Conservation (phyloP, 2,113 vertebrate genomes). For the Rhea pennata region DNA sequence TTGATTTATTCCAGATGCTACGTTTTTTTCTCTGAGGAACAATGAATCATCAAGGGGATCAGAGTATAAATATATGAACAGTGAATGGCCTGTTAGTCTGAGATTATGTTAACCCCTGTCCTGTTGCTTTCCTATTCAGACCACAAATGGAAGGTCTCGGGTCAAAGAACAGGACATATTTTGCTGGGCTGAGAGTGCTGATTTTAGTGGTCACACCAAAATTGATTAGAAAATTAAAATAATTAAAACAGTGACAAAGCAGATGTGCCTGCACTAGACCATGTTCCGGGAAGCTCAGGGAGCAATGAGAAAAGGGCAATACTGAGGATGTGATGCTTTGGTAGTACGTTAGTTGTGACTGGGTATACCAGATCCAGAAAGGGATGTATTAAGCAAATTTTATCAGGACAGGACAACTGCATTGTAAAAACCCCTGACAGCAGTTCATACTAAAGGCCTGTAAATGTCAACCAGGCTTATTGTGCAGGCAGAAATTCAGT, state of each 20-base stretch:
- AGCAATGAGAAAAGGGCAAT: not conserved
- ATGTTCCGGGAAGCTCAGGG: not conserved
- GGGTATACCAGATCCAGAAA: not conserved
- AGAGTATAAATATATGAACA: not conserved
- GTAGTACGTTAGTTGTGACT: not conserved
- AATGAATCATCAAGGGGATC: not conserved
- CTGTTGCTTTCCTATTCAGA: not conserved
- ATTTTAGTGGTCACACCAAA: not conserved
- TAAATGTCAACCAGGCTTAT: not conserved
- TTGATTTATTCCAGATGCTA: not conserved
- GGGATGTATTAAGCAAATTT: not conserved
- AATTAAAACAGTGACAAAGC: not conserved
- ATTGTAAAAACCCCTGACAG: not conserved
- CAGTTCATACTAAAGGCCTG: not conserved
- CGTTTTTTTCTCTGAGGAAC: not conserved
- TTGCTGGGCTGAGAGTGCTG: not conserved
- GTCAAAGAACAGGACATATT: not conserved
- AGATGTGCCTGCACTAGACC: accelerated
- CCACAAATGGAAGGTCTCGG: not conserved
- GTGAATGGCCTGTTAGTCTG: not conserved
- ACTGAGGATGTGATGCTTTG: not conserved
- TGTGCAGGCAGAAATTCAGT: not conserved
- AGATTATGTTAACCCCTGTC: not conserved
- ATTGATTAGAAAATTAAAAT: not conserved
- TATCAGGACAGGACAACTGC: not conserved